These are phyloP conservation scores for Leuciscus idus DNA, from an alignment of 2,113 vertebrate species.

Conservation along the genomic window DNA sequence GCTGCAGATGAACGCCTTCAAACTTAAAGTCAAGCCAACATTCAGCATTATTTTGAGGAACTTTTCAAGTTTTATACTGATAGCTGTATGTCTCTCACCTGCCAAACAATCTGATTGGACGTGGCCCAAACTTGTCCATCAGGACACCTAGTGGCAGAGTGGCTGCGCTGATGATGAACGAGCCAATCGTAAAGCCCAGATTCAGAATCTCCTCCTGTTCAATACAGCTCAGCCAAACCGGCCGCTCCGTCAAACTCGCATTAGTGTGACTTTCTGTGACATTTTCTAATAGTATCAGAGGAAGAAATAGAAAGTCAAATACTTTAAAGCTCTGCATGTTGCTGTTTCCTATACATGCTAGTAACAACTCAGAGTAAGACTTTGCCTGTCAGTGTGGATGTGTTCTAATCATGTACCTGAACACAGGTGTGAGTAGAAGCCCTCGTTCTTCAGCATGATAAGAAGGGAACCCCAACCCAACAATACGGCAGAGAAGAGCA, in stretches of 20 bases:
- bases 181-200: constrained; percentile 88
- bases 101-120: constrained; percentile 83
- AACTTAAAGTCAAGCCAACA: background rate
- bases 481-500: constrained; percentile 86
- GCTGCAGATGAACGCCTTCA: too few relatives aligned
- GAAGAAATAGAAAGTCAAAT: background rate
- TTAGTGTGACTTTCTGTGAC: constrained; percentile 60
- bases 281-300: constrained; percentile 57
- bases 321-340: background rate
- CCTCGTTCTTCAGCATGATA: constrained; percentile 88
- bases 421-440: constrained; percentile 88
- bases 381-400: background rate
- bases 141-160: constrained; percentile 80
- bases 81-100: constrained; percentile 71
- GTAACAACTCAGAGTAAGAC: background rate
- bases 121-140: constrained; percentile 81
- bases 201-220: constrained; percentile 85
- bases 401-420: constrained; percentile 55
- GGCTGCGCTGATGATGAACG: constrained; percentile 85
- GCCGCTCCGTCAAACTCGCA: constrained; percentile 26
- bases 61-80: background rate
- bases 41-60: background rate
- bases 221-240: constrained; percentile 73
- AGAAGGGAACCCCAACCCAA: constrained; percentile 88
- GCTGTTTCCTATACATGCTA: background rate